Base-by-base conservation (phyloP, 2,797 vertebrate genomes). In the Lateolabrax maculatus region DNA sequence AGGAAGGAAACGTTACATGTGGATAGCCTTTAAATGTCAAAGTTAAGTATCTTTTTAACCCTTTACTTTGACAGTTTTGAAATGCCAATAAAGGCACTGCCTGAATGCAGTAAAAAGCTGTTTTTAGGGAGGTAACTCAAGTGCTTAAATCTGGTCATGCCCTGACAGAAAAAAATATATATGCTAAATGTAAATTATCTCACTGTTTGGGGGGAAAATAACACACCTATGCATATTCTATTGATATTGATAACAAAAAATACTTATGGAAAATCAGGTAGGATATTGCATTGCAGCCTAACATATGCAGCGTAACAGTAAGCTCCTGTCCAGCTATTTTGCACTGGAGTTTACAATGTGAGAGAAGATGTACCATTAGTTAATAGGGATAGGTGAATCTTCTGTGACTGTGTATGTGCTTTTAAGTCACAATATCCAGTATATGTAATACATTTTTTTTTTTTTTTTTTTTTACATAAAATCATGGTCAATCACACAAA, bases 11-110 rank as follows among this genome's bases (percentile, higher is more conserved):
- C 3, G 6, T n/a, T n/a, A 57, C 51, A 78, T 81, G 34, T 75
- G n/a, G 5, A 57, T 27, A 41, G 16, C 46, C 21, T 67, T 68
- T 34, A 75, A 53, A 68, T 75, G 62, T 85, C 46, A 73, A 10
- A 77, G 37, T 36, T 41, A n/a, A 48, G 57, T 56, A 4, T 65
- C 29, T 48, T 53, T 58, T 55, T 69, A 61, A 73, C 34, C 23
- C 39, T 61, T 60, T 3, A 51, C 34, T 75, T 63, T 46, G 19
- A 34, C 16, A 43, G 72, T 52, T 80, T 43, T 66, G 43, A 79
- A 75, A 81, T 68, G 34, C 19, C 27, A 68, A 41, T 48, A 51
- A 48, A 71, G 13, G n/a, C 9, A 6, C 3, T 31, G 5, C 9
- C 10, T 75, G 16, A 52, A 55, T 60, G 16, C 12, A 66, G 16